Evolutionary conservation across 2,797 vertebrate genomes (phyloP).

Genomic region (Caiman crocodilus): DNA sequence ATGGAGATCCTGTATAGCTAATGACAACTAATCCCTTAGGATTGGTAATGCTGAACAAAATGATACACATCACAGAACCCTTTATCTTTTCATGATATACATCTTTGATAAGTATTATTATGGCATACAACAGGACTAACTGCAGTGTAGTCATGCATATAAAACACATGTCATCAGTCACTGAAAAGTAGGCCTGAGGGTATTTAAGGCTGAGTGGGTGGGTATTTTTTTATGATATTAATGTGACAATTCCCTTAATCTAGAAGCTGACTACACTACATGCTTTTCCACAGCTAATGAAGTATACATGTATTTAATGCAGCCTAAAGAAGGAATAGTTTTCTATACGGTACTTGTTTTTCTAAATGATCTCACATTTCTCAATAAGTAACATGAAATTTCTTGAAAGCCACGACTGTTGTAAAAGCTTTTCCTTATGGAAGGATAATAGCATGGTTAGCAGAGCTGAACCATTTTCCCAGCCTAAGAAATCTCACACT

Average conservation of each 20-base stretch:
- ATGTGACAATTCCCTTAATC: constrained; percentile 41
- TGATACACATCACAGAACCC: background rate
- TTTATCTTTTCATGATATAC: constrained; percentile 27
- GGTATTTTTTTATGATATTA: constrained; percentile 61
- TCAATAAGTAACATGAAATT: background rate
- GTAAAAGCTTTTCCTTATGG: background rate
- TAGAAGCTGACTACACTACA: background rate
- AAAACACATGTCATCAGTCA: constrained; percentile 21
- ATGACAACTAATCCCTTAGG: background rate
- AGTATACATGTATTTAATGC: background rate
- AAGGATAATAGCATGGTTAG: background rate
- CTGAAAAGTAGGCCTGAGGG: constrained; percentile 49
- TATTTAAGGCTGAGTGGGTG: constrained; percentile 53
- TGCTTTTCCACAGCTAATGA: constrained; percentile 11
- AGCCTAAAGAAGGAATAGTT: background rate
- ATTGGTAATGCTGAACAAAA: background rate
- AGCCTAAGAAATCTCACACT: background rate
- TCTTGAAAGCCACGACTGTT: background rate
- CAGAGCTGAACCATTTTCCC: background rate
- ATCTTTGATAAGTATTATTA: constrained; percentile 53
- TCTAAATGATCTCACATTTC: background rate
- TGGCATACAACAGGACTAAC: constrained; percentile 12
- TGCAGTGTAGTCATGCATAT: constrained; percentile 16
- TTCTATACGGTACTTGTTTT: constrained; percentile 5
- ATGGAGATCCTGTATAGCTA: background rate